phyloP scores from a whole-genome alignment of 2,113 vertebrate species.

The Aptenodytes forsteri region DNA sequence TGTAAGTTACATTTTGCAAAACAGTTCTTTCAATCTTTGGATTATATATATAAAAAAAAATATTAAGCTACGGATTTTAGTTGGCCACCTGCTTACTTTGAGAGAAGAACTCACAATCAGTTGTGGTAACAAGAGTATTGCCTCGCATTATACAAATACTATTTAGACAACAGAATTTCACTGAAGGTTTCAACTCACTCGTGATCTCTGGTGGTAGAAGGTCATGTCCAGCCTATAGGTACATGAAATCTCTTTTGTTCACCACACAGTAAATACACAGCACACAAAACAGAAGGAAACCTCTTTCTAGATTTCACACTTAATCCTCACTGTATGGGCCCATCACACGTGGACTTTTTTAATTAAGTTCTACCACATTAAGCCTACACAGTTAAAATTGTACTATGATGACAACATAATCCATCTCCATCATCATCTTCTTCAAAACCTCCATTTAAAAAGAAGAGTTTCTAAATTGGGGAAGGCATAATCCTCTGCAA shows the following conservation, averaged over 20 bases:
- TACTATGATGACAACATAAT: not conserved
- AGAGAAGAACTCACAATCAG: not conserved
- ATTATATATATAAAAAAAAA: not conserved
- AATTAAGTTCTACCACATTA: not conserved
- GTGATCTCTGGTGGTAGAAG: not conserved
- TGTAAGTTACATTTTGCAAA: not conserved
- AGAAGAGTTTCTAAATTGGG: not conserved
- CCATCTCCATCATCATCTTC: not conserved
- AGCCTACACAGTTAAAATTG: not conserved
- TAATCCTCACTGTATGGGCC: not conserved
- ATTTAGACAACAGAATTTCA: not conserved
- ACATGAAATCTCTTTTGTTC: not conserved
- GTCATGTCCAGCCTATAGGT: not conserved
- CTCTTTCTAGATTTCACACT: not conserved
- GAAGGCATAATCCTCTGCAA: not conserved
- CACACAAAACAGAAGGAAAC: not conserved
- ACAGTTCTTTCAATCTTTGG: not conserved
- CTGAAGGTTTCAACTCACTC: not conserved
- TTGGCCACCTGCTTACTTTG: not conserved
- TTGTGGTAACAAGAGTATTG: not conserved
- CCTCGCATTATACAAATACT: not conserved
- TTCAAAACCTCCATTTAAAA: not conserved
- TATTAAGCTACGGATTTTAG: not conserved
- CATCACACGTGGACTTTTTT: not conserved
- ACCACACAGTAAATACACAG: not conserved